Base-by-base conservation (phyloP, 1,140 invertebrate genomes). In the Amphibalanus amphitrite region DNA sequence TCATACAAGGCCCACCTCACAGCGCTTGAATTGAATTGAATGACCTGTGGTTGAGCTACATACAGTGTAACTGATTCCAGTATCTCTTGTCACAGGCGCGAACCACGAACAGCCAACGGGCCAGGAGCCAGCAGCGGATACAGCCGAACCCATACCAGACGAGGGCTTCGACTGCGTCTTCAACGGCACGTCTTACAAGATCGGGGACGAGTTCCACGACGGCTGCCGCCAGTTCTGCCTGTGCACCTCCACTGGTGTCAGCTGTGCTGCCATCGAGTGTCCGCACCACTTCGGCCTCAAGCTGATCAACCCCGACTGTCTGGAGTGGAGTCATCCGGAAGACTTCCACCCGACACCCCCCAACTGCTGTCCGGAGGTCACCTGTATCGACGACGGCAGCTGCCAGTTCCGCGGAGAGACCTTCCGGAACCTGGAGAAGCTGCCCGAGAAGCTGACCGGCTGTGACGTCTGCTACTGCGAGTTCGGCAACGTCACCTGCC, bases 401-500 rank as follows among this genome's bases (percentile, higher is more conserved):
- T 67, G 64, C 65, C 4, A 8, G 23, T 67, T 28, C 65, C 10
- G 23, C 3, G 65, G 65, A 4, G 23, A 65, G 20, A 65, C 4
- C 10, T 65, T 67, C 26, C 3, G 65, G 28, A 89, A 90, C 77
- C 88, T 86, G 83, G 84, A 86, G 38, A 84, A 85, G 70, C 86
- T 90, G 33, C 88, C 88, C 1, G 77, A 80, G 78, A 82, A 89
- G 80, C 75, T 89, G 28, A 85, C 85, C 69, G 90, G 91, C 69
- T 95, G 92, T 78, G 89, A 92, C 70, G 83, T 87, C 76, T 95
- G 92, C 79, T 91, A 86, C 78, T 95, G 92, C 76, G 89, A 92
- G 77, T 87, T 88, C 78, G 91, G 92, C 29, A 89, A 90, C 74
- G 83, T 95, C 6, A 89, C 90, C 68, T 95, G 93, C 77, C 86